Conservation (phyloP, 2,888 invertebrate species). For the Patella pellucida region DNA sequence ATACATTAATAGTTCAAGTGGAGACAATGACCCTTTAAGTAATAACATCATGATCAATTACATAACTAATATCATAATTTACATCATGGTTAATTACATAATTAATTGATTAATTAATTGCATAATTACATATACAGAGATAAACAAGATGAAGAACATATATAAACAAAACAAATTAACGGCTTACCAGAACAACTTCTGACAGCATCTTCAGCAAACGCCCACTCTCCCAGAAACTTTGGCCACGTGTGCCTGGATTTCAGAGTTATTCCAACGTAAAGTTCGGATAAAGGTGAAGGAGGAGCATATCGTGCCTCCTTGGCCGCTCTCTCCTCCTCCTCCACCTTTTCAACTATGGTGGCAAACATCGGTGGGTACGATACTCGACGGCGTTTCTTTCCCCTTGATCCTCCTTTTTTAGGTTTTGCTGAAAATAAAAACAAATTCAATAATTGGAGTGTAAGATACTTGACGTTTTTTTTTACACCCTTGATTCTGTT, state of each 20-base stretch:
- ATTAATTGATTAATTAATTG: too few relatives aligned
- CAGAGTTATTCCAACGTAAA: slow-evolving; percentile 53
- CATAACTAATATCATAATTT: too few relatives aligned
- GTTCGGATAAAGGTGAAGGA: slow-evolving; percentile 56
- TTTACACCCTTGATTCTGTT: slow-evolving; percentile 30
- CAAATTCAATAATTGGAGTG: too few relatives aligned
- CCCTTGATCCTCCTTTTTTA: slow-evolving; percentile 26
- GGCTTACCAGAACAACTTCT: slow-evolving; percentile 24
- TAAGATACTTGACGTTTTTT: slow-evolving; percentile 36
- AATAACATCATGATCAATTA: too few relatives aligned
- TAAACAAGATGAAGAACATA: too few relatives aligned
- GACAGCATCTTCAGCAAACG: slow-evolving; percentile 37
- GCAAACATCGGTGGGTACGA: slow-evolving; percentile 50
- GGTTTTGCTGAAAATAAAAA: slow-evolving; percentile 16
- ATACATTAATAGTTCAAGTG: too few relatives aligned
- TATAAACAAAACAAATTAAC: too few relatives aligned
- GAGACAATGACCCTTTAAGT: too few relatives aligned
- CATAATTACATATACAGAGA: too few relatives aligned
- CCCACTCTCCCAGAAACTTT: slow-evolving; percentile 51
- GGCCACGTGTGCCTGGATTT: slow-evolving; percentile 50
- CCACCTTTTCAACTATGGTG: slow-evolving; percentile 47
- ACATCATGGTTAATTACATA: too few relatives aligned
- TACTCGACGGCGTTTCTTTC: slow-evolving; percentile 39
- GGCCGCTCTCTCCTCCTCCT: slow-evolving; percentile 75
- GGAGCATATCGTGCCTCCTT: slow-evolving; percentile 41